Evolutionary conservation across 2,888 invertebrate genomes (phyloP).

Genomic region (Liopterus haemorrhoidalis): DNA sequence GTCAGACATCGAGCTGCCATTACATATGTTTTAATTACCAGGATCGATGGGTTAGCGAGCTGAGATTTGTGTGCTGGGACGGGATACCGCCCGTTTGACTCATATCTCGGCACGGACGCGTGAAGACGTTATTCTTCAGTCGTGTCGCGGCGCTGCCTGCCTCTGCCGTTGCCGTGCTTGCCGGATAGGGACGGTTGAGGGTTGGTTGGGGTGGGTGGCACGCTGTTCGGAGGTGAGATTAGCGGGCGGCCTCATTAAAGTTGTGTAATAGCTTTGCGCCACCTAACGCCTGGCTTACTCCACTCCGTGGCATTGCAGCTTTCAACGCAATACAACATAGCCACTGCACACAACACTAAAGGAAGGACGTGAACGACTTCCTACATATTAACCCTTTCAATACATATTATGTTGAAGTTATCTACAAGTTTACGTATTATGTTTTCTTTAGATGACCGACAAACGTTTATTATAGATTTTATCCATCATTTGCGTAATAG

Average conservation of each 20-base stretch:
- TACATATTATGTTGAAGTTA: no score
- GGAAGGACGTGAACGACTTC: not conserved
- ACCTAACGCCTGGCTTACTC: constrained; percentile 41
- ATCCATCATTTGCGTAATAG: no score
- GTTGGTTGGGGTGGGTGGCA: constrained; percentile 30
- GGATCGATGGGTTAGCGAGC: constrained; percentile 41
- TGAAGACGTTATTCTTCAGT: constrained; percentile 13
- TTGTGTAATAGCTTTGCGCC: constrained; percentile 45
- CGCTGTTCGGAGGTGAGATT: constrained; percentile 38
- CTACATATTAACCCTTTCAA: constrained; percentile 6
- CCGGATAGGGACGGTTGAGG: constrained; percentile 6
- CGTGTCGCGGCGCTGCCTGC: no score
- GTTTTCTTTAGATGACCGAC: no score
- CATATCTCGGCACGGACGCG: constrained; percentile 3
- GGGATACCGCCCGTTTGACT: constrained; percentile 5
- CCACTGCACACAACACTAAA: not conserved
- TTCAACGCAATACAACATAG: constrained; percentile 32
- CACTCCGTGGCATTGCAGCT: constrained; percentile 30
- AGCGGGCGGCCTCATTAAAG: constrained; percentile 45
- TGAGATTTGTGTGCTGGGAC: constrained; percentile 41
- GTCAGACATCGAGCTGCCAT: constrained; percentile 28
- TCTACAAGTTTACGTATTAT: no score
- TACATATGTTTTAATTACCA: constrained; percentile 47
- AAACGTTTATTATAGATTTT: no score
- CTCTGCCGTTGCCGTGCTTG: not conserved